Percentiles rank a stretch among this genome's conserved stretches.
Conservation (phyloP, 1,140 invertebrate species). For the Anastrepha obliqua region DNA sequence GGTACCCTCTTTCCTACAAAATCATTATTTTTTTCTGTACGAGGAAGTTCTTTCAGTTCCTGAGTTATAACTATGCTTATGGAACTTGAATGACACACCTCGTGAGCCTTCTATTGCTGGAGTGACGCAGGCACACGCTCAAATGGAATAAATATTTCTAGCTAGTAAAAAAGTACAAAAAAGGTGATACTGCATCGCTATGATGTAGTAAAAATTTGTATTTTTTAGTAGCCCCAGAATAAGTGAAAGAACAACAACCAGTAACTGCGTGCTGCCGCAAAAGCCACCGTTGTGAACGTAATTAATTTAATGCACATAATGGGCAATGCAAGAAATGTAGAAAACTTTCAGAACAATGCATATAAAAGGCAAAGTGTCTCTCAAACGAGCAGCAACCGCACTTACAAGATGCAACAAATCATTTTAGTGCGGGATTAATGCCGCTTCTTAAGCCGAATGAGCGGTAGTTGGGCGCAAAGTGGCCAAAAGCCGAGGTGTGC, state of each 20-base stretch:
- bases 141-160: background rate
- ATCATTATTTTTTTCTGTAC: background rate
- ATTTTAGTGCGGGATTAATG: constrained; percentile 16
- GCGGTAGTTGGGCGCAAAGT: background rate
- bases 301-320: constrained; percentile 21
- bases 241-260: background rate
- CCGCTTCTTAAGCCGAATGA: background rate
- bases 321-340: background rate
- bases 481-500: background rate
- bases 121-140: background rate
- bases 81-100: background rate
- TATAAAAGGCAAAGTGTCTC: background rate
- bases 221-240: background rate
- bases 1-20: background rate
- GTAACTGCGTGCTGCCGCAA: constrained; percentile 5
- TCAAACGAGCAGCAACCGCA: constrained; percentile 11
- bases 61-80: too few relatives aligned
- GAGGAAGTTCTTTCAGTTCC: too few relatives aligned
- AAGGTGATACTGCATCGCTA: background rate
- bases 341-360: background rate
- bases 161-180: background rate
- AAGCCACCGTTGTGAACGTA: background rate
- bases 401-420: constrained; percentile 24
- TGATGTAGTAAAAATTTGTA: background rate
- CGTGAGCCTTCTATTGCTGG: background rate